Evolutionary conservation across 2,797 vertebrate species (phyloP).

Genomic region (Apodemus agrarius): DNA sequence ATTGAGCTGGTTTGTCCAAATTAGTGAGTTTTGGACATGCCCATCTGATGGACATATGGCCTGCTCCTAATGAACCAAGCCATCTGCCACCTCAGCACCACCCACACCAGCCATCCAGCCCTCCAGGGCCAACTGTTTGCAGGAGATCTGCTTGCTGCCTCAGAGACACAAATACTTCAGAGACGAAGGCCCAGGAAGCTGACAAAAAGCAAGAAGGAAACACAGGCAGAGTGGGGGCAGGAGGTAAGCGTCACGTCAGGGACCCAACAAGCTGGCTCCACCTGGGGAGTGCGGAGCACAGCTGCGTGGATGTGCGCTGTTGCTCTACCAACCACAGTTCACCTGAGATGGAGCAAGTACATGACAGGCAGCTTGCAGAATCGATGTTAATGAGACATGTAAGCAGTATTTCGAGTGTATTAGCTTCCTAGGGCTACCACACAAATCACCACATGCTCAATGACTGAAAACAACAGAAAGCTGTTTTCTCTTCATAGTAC

Average conservation of each 20-base stretch:
- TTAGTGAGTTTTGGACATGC: background rate
- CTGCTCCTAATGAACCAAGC: background rate
- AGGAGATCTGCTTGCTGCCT: fast-evolving
- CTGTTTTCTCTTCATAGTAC: fast-evolving
- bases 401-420: fast-evolving
- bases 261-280: fast-evolving
- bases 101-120: background rate
- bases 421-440: background rate
- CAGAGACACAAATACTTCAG: background rate
- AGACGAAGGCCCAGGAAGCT: background rate
- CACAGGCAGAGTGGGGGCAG: background rate
- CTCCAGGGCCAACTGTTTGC: background rate
- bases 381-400: background rate
- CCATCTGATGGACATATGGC: background rate
- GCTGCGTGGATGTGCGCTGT: background rate
- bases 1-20: background rate
- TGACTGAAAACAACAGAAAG: background rate
- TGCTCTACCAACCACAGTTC: background rate
- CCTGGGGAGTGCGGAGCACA: fast-evolving
- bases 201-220: fast-evolving
- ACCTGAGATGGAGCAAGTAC: fast-evolving
- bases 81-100: background rate
- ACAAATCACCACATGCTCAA: fast-evolving
- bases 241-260: fast-evolving
- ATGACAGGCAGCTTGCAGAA: background rate